Evolutionary conservation across 2,888 invertebrate species (phyloP).

Genomic region (Trimorus sp.): DNA sequence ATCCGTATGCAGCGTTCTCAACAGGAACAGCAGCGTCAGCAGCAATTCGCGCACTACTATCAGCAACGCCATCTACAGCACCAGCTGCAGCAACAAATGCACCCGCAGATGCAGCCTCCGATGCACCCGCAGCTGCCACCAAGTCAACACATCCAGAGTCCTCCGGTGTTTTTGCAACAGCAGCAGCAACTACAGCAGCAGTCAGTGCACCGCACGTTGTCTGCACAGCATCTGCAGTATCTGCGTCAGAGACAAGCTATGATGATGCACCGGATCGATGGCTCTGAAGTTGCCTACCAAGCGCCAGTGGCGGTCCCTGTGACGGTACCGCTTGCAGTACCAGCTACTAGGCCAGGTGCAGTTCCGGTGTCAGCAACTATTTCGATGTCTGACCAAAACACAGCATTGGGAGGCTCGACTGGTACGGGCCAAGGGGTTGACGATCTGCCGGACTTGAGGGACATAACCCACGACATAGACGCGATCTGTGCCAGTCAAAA

Average conservation of each 20-base stretch:
- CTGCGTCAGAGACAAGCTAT: slow-evolving; percentile 9
- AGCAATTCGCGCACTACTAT: not conserved
- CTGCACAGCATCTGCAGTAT: not conserved
- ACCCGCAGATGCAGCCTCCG: not conserved
- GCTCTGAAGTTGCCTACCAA: slow-evolving; percentile 15
- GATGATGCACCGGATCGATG: slow-evolving; percentile 16
- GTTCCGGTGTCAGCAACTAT: slow-evolving; percentile 5
- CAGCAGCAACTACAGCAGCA: slow-evolving; percentile 8
- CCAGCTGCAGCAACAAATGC: not conserved
- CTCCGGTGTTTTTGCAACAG: not conserved
- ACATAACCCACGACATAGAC: slow-evolving; percentile 42
- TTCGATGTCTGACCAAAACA: not conserved
- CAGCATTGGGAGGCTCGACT: not conserved
- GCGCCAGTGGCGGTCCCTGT: slow-evolving; percentile 16
- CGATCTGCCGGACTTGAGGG: slow-evolving; percentile 28
- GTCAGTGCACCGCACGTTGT: not conserved
- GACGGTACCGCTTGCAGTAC: slow-evolving; percentile 7
- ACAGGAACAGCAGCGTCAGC: slow-evolving; percentile 17
- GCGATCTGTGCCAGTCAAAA: slow-evolving; percentile 19
- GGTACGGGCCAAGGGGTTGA: slow-evolving; percentile 6
- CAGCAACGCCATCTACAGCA: slow-evolving; percentile 21
- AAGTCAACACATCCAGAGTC: not conserved
- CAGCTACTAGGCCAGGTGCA: slow-evolving; percentile 3
- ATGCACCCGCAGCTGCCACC: not conserved
- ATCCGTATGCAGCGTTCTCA: slow-evolving; percentile 2